Evolutionary conservation across 2,888 invertebrate species (phyloP).

Genomic region (Cataglyphis cursor): DNA sequence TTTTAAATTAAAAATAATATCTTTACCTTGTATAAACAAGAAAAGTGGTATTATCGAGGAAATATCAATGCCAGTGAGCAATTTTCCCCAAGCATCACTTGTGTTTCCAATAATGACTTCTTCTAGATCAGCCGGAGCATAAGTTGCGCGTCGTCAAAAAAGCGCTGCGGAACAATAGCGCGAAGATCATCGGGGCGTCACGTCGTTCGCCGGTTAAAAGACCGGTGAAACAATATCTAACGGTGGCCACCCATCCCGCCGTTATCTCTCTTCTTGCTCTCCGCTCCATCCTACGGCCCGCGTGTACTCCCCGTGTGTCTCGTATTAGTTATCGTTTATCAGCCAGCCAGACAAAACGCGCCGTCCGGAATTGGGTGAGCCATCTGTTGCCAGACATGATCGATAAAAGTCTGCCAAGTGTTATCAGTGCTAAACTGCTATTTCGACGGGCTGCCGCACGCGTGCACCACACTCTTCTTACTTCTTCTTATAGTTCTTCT

Average conservation of each 20-base stretch:
- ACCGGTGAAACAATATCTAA: slow-evolving; percentile 56
- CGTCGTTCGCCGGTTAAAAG: slow-evolving; percentile 45
- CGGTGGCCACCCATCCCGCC: slow-evolving; percentile 21
- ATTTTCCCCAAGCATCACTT: not conserved
- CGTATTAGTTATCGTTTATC: slow-evolving; percentile 86
- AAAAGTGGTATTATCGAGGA: not conserved
- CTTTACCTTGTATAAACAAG: not conserved
- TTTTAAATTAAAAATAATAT: not conserved
- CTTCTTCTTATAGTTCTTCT: slow-evolving; percentile 40
- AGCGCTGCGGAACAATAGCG: slow-evolving; percentile 39
- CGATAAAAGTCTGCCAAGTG: slow-evolving; percentile 86
- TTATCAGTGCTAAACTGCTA: slow-evolving; percentile 84
- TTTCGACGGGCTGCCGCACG: slow-evolving; percentile 79
- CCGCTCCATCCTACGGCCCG: slow-evolving; percentile 29
- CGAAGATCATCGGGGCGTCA: slow-evolving; percentile 37
- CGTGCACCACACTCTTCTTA: slow-evolving; percentile 54
- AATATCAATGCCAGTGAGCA: not conserved
- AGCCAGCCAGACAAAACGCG: slow-evolving; percentile 78
- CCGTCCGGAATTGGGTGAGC: slow-evolving; percentile 84
- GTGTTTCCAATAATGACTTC: slow-evolving; percentile 12
- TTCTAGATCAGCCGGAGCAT: not conserved
- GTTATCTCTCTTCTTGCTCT: slow-evolving; percentile 56
- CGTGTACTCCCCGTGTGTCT: slow-evolving; percentile 64
- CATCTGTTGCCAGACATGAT: slow-evolving; percentile 86
- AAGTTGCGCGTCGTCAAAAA: slow-evolving; percentile 16